Evolutionary conservation across 2,888 invertebrate species (phyloP), one percentile per base, ranked within the genome.

Genomic region (Phaonia tiefii): DNA sequence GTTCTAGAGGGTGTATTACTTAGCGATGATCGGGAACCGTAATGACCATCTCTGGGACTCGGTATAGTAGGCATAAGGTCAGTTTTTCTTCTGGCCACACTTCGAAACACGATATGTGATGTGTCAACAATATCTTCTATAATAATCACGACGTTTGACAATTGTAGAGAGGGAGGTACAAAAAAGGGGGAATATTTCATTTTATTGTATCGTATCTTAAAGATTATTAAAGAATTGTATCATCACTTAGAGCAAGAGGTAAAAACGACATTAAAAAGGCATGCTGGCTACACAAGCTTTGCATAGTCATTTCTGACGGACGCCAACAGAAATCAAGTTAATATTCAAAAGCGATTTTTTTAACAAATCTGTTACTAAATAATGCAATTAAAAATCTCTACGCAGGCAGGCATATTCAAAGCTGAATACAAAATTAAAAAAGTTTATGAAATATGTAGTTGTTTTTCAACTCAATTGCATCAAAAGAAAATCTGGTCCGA

Each of bases 61-160:
- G 97, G 96, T 91, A 96, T 93, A 86, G 97, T 97, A 84, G 97
- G 97, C 92, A 96, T 96, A 90, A 97, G 93, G 93, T 97, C 97
- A 84, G 97, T 97, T 92, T 96, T 95, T 87, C 96, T 94, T 87
- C 96, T 94, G 87, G 96, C 96, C 88, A 95, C 95, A 84, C 95
- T 95, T 85, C 94, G 94, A 93, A 95, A 95, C 91, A 93, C 92
- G 86, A 93, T 92, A 78, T 93, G 92, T 88, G 90, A 87, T 86
- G 89, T 87, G 87, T 91, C 91, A 86, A 88, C 87, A 87, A 85
- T 86, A 88, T 90, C 90, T 86, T 90, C 90, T 90, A 89, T 84
- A 31, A 5, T 31, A 5, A 3, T 3, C 3, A 8, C 8, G 3
- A 31, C 31, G 31, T 31, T 31, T 3, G 8, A 8, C 3, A 5